Percentiles rank a stretch among this genome's conserved stretches.
Conservation (phyloP, 1,140 invertebrate species). For the Lordiphosa clarofinis region DNA sequence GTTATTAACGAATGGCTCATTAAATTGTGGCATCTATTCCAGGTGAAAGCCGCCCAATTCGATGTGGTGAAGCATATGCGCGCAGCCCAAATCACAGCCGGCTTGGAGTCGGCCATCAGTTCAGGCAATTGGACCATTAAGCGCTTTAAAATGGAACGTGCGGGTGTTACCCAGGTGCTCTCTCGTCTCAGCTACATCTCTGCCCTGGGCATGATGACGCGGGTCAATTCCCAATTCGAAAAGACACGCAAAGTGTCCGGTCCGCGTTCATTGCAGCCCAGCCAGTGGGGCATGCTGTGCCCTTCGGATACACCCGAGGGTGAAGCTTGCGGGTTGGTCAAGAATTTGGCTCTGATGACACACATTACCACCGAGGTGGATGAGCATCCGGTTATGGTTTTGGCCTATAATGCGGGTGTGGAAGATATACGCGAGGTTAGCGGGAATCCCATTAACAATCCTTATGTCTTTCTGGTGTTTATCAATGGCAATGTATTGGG, state of each 20-base stretch:
- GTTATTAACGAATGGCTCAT: too few species aligned
- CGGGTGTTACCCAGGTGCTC: constrained; percentile 98
- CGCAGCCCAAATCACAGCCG: constrained; percentile 95
- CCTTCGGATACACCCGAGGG: constrained; percentile 99
- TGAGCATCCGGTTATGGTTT: constrained; percentile 88
- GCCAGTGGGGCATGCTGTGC: constrained; percentile 99
- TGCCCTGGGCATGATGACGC: constrained; percentile 99
- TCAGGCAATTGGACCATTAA: constrained; percentile 99
- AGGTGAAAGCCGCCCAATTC: constrained; percentile 96
- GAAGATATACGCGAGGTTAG: constrained; percentile 92
- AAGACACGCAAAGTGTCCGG: constrained; percentile 99
- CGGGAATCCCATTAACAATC: constrained; percentile 92
- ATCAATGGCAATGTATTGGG: constrained; percentile 98
- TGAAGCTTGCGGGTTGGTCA: constrained; percentile 98
- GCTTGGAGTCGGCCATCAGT: constrained; percentile 95
- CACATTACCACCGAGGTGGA: constrained; percentile 97
- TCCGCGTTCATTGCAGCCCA: constrained; percentile 96
- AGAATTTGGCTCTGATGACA: constrained; percentile 99
- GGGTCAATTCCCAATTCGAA: constrained; percentile 99
- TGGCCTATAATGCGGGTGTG: constrained; percentile 94
- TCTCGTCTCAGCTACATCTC: constrained; percentile 98
- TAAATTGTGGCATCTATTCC: too few species aligned
- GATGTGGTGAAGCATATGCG: constrained; percentile 98
- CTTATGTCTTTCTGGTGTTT: constrained; percentile 92
- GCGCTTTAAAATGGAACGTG: constrained; percentile 98